A percentile compares a stretch with the other conserved stretches of the same genome.
Evolutionary conservation across 2,113 vertebrate species (phyloP).

Genomic region (Lagopus muta): DNA sequence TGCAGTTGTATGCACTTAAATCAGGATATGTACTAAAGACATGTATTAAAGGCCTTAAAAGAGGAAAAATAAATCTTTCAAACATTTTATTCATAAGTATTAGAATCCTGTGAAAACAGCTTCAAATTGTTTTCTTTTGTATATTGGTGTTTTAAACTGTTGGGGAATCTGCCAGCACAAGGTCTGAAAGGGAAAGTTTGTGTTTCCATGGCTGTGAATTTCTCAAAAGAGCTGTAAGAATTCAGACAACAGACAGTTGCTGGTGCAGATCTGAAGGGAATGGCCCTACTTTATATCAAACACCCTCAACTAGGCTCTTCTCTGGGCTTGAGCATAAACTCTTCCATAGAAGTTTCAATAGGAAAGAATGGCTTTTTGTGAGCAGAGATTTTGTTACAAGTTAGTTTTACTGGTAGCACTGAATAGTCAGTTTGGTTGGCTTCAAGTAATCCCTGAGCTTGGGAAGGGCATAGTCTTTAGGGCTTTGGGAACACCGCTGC

Average conservation of each 20-base stretch:
- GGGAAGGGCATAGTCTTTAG: background rate
- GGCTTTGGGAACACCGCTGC: rapidly evolving
- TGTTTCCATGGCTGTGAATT: background rate
- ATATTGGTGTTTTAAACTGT: background rate
- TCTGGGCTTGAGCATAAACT: background rate
- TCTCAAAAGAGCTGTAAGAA: background rate
- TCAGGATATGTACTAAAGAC: background rate
- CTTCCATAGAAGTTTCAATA: background rate
- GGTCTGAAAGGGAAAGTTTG: background rate
- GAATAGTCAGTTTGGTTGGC: background rate
- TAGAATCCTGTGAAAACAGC: background rate
- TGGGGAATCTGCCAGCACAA: background rate
- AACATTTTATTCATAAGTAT: constrained; percentile 12
- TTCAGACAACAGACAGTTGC: background rate
- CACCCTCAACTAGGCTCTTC: background rate
- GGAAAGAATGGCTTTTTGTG: background rate
- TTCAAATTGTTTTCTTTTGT: background rate
- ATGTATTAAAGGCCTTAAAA: background rate
- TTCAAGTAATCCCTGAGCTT: background rate
- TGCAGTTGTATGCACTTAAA: background rate
- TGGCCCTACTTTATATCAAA: background rate
- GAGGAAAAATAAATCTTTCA: background rate
- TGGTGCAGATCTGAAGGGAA: background rate
- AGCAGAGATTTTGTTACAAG: background rate
- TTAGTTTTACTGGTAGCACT: background rate